A percentile compares a stretch with the other conserved stretches of the same genome.
Evolutionary conservation across 2,113 vertebrate genomes (phyloP).

Genomic region (Crotalus helleri): DNA sequence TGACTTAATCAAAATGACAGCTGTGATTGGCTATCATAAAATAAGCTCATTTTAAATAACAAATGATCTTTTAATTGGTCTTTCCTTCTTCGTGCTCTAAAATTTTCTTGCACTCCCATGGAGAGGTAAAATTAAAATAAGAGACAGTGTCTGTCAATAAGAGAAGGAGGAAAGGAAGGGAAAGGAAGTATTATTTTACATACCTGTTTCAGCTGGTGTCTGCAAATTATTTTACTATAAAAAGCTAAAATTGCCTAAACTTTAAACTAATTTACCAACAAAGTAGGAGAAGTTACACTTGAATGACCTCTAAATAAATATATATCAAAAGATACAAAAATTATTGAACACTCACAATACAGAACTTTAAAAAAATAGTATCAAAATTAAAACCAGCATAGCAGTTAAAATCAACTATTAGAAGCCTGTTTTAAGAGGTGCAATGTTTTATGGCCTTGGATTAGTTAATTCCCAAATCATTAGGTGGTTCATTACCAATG

Average conservation of each 20-base stretch:
- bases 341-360: not conserved
- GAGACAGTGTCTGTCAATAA: not conserved
- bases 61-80: not conserved
- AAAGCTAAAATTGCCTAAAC: not conserved
- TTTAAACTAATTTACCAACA: not conserved
- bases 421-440: too few relatives aligned
- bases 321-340: not conserved
- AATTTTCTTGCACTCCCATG: not conserved
- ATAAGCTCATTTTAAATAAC: not conserved
- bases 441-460: too few relatives aligned
- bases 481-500: too few relatives aligned
- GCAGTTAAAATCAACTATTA: too few relatives aligned
- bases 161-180: fast-evolving
- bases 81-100: not conserved
- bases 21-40: not conserved
- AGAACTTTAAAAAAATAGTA: not conserved
- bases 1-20: not conserved
- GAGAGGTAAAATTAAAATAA: not conserved
- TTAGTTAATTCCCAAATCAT: too few relatives aligned
- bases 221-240: not conserved
- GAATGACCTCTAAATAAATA: not conserved
- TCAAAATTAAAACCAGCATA: too few relatives aligned
- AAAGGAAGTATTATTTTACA: not conserved
- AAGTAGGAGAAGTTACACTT: not conserved
- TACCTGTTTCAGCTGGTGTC: not conserved